Percentiles rank a stretch among this genome's conserved stretches.
These are phyloP conservation scores for Cariama cristata DNA, from an alignment of 2,113 vertebrate genomes.

Conservation along the genomic window DNA sequence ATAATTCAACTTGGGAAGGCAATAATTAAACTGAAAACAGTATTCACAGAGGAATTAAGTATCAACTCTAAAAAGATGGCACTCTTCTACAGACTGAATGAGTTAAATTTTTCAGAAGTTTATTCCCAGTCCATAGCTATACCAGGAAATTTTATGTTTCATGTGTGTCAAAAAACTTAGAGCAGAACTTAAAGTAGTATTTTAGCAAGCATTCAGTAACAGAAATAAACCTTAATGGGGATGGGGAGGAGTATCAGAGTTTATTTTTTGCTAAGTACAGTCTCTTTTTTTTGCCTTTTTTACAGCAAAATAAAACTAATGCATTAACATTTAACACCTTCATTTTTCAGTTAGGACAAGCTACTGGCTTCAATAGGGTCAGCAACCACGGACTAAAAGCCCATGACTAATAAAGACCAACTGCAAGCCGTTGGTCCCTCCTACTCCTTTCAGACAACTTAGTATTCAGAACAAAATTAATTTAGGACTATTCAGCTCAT, in stretches of 20 bases:
- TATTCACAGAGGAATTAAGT: not conserved
- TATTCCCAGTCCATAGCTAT: not conserved
- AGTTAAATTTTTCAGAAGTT: no score
- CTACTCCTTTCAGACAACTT: constrained; percentile 67
- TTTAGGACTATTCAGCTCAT: constrained; percentile 74
- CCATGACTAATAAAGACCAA: constrained; percentile 51
- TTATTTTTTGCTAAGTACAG: not conserved
- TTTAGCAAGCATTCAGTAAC: not conserved
- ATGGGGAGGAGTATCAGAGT: not conserved
- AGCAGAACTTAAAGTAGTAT: not conserved
- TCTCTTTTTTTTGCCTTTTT: not conserved
- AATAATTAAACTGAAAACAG: not conserved
- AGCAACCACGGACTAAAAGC: constrained; percentile 49
- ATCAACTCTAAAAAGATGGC: not conserved
- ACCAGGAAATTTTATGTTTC: not conserved
- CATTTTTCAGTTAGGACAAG: constrained; percentile 2
- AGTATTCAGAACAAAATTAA: constrained; percentile 76
- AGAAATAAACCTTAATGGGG: not conserved
- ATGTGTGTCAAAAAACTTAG: not conserved
- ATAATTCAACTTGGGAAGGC: not conserved
- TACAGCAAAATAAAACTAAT: not conserved
- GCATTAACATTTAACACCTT: not conserved
- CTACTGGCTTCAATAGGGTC: constrained; percentile 28
- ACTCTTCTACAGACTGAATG: no score
- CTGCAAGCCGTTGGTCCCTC: constrained; percentile 49